These are phyloP conservation scores for Salpingus planirostris DNA, from an alignment of 2,888 invertebrate species.

Conservation along the genomic window DNA sequence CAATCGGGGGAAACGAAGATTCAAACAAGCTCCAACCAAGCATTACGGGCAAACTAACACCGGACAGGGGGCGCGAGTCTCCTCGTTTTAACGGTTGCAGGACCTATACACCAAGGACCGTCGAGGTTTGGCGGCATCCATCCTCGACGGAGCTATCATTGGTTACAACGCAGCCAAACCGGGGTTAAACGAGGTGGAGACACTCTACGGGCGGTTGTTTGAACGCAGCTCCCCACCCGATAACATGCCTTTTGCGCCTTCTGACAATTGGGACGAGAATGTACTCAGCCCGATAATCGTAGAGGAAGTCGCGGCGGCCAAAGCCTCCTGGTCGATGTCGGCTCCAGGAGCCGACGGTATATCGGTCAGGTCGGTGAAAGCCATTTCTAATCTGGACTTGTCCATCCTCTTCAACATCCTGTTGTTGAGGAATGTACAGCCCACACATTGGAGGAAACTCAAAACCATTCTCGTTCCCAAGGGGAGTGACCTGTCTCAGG, in stretches of 20 bases:
- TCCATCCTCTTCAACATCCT: constrained; percentile 12
- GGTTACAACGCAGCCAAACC: not conserved
- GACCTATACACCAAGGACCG: constrained; percentile 4
- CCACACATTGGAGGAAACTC: constrained; percentile 9
- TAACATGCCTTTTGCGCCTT: constrained; percentile 1
- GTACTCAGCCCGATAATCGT: not conserved
- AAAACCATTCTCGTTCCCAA: constrained; percentile 17
- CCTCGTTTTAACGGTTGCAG: constrained; percentile 4
- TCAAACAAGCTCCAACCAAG: not conserved
- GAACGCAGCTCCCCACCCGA: constrained; percentile 4
- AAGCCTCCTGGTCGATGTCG: not conserved
- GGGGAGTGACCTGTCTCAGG: constrained; percentile 12
- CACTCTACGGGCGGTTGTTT: constrained; percentile 4
- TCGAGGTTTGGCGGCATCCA: constrained; percentile 1
- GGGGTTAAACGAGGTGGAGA: constrained; percentile 1
- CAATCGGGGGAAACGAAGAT: not conserved
- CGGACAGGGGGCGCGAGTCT: not conserved
- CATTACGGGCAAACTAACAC: constrained; percentile 3
- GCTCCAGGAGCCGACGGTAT: constrained; percentile 3
- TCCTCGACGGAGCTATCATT: not conserved
- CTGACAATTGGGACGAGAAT: not conserved
- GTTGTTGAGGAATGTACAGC: constrained; percentile 8
- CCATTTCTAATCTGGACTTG: constrained; percentile 2
- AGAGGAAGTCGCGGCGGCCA: constrained; percentile 4
- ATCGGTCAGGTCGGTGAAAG: not conserved